Evolutionary conservation across 2,797 vertebrate genomes (phyloP).

Genomic region (Knipowitschia caucasica): DNA sequence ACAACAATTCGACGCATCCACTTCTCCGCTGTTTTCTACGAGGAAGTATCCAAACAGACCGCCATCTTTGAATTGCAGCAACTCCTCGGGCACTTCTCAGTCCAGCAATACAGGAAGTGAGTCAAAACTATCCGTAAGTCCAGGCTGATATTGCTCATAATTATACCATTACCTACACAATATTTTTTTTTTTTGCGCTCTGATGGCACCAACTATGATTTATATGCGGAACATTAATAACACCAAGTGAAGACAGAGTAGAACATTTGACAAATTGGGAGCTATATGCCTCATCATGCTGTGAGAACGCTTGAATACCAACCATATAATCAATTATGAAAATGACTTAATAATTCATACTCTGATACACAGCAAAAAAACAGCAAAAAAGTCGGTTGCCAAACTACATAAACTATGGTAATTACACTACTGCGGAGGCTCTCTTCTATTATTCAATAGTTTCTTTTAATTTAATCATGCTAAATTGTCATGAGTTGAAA

Average conservation of each 20-base stretch:
- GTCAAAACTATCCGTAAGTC: too few species aligned
- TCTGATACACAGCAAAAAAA: conserved; percentile 53
- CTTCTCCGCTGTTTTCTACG: conserved; percentile 75
- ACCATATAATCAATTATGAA: conserved; percentile 68
- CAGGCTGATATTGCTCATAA: conserved; percentile 10
- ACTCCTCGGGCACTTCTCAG: conserved; percentile 76
- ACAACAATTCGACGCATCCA: conserved; percentile 65
- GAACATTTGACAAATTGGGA: conserved; percentile 50
- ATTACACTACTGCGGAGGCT: conserved; percentile 48
- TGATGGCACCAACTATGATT: conserved; percentile 42
- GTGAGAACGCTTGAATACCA: conserved; percentile 60
- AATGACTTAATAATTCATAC: conserved; percentile 69
- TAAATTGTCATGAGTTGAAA: conserved; percentile 8
- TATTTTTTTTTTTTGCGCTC: conserved; percentile 31
- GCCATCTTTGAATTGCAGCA: conserved; percentile 65
- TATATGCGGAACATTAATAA: conserved; percentile 48
- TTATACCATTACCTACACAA: conserved; percentile 31
- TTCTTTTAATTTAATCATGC: conserved; percentile 17
- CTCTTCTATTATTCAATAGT: conserved; percentile 47
- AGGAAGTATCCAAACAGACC: conserved; percentile 80
- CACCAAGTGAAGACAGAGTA: conserved; percentile 44
- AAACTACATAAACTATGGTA: conserved; percentile 42
- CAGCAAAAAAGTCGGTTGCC: conserved; percentile 45
- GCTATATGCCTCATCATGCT: conserved; percentile 52
- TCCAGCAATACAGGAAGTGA: conserved; percentile 81